Base-by-base conservation (phyloP, 2,113 vertebrate species). In the Theristicus caerulescens region DNA sequence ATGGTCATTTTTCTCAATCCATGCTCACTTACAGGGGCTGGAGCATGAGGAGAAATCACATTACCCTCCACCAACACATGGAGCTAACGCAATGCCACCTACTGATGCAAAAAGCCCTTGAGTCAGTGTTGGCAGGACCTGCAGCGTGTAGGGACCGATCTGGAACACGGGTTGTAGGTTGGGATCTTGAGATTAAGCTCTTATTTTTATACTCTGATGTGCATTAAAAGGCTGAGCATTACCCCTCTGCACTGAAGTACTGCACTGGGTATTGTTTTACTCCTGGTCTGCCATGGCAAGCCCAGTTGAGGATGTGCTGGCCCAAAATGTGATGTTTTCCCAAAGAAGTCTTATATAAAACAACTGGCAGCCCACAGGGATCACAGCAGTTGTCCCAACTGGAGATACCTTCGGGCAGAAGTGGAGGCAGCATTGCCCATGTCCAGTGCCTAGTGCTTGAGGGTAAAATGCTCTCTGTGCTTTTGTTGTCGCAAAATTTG, bases 1-100 rank as follows among this genome's bases (percentile, higher is more conserved):
- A 47, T 11, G 20, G 36, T n/a, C 12, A 32, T 96, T 95, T 91
- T 86, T 94, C 94, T 93, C 74, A 80, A 90, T 85, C 79, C 72
- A 4, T 0, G 14, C 24, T 76, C 71, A 5, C 17, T 81, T 27
- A 40, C 11, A 21, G 38, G 47, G 82, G 13, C 46, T 29, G 57
- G 70, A 78, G 34, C 0, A 0, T 1, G 7, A 32, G 79, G 36
- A 65, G 72, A 95, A 96, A 95, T 86, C 17, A 2, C 34, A 88
- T 91, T 82, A 71, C 58, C 20, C 17, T 49, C 49, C 55, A 31
- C 38, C 16, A 40, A 21, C 57, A 46, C 57, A 26, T 0, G 52
- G 70, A 72, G 71, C 9, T 49, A 21, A 34, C 17, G 36, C n/a
- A 61, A 13, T 2, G 79, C 32, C 32, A 12, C 46, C n/a, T 66